phyloP scores from a whole-genome alignment of 2,113 vertebrate species.

The Carassius gibelio region DNA sequence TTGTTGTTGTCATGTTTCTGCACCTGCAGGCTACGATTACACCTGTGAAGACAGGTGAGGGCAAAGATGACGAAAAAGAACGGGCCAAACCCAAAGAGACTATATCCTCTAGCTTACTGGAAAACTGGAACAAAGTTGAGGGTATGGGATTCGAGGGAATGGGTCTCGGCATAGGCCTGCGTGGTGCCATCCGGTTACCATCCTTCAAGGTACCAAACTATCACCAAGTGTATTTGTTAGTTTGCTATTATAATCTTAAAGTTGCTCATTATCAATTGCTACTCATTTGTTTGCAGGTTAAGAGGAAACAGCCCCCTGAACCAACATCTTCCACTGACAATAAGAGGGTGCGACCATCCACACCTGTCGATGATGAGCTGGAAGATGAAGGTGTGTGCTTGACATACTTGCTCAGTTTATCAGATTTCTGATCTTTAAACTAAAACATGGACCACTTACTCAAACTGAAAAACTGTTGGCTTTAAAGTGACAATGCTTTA shows the following conservation, averaged over 20 bases:
- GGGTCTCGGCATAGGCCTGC: constrained; percentile 88
- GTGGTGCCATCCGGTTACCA: constrained; percentile 91
- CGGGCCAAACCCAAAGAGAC: constrained; percentile 90
- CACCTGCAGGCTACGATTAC: constrained; percentile 84
- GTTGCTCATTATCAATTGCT: constrained; percentile 16
- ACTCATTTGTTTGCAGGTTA: constrained; percentile 79
- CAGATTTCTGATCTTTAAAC: not conserved
- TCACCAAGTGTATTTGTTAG: not conserved
- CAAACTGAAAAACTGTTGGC: no score
- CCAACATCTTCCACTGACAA: constrained; percentile 82
- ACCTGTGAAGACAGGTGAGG: constrained; percentile 89
- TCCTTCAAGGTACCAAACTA: constrained; percentile 88
- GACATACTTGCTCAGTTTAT: not conserved
- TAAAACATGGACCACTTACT: not conserved
- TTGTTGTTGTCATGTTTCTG: not conserved
- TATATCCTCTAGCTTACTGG: constrained; percentile 87
- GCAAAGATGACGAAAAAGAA: constrained; percentile 89
- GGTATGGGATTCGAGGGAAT: constrained; percentile 92
- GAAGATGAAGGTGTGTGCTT: constrained; percentile 87
- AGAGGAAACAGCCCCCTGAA: constrained; percentile 96
- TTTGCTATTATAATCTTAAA: not conserved
- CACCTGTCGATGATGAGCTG: constrained; percentile 90
- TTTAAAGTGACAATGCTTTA: not conserved
- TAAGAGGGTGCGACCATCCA: constrained; percentile 91
- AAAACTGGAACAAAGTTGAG: constrained; percentile 97